Evolutionary conservation across 2,888 invertebrate species (phyloP), one percentile per base, ranked within the genome.

Genomic region (Lithophane socia): DNA sequence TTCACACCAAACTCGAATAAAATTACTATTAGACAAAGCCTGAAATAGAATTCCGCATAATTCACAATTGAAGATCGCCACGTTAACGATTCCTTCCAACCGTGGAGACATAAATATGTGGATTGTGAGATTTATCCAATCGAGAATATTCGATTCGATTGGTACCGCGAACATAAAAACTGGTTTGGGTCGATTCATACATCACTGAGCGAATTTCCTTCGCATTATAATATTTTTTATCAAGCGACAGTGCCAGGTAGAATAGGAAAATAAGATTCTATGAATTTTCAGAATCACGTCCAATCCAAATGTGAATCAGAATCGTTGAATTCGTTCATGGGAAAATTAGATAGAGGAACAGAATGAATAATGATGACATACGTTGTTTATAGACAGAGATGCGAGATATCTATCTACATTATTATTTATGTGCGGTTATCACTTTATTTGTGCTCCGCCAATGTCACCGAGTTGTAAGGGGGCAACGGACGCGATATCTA

Each of bases 401-500:
- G 86, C 80, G 84, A 90, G 90, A 92, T 92, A 90, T 87, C 75
- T 91, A 90, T 90, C 90, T 91, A 91, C 90, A 87, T 93, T 92
- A 91, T 89, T 94, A 93, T 94, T 93, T 94, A 93, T 95, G 90
- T 92, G 90, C 91, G 89, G 91, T 95, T 96, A 96, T 96, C 96
- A 93, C 91, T 92, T 89, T 95, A 94, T 96, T 96, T 96, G 95
- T 94, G 93, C 93, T 93, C 91, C 91, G 93, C 96, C 96, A 96
- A 96, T 96, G 96, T 96, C 96, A 96, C 95, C 93, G 95, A 96
- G 95, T 95, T 94, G 94, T 91, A 89, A 93, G 93, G 94, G 96
- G 95, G 95, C 96, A 96, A 96, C 94, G 96, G 92, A 94, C 96
- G 94, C 93, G 89, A 92, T 96, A 95, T 95, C 94, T 95, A 90